Percentiles rank a stretch among this genome's conserved stretches.
These are phyloP conservation scores for Ctenosaura bakeri DNA, from an alignment of 2,797 vertebrate species.

Conservation along the genomic window DNA sequence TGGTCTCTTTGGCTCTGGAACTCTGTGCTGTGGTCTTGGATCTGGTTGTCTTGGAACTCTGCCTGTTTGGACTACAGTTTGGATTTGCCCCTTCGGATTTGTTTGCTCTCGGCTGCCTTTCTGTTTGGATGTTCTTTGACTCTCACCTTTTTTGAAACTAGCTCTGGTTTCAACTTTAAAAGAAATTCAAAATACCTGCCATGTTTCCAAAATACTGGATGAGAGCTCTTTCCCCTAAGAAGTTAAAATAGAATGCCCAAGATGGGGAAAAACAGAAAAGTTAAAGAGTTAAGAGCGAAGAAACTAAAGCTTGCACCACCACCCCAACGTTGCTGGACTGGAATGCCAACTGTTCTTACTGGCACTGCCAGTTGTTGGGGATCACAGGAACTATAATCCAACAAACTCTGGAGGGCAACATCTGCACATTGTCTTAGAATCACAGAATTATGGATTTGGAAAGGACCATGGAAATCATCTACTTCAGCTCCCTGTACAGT, in stretches of 20 bases:
- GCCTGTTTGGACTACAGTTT: too few relatives aligned
- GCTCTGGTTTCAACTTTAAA: background rate
- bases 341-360: background rate
- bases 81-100: too few relatives aligned
- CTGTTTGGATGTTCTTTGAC: too few relatives aligned
- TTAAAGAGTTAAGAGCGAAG: background rate
- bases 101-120: too few relatives aligned
- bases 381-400: background rate
- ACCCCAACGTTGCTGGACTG: background rate
- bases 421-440: background rate
- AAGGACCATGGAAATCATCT: too few relatives aligned
- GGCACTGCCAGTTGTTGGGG: background rate
- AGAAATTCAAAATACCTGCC: background rate
- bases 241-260: background rate
- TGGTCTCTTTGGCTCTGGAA: too few relatives aligned
- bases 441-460: too few relatives aligned
- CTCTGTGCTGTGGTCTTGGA: too few relatives aligned
- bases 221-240: background rate
- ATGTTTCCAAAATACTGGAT: background rate
- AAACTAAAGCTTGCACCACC: too few relatives aligned
- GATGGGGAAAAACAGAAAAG: background rate
- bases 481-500: too few relatives aligned
- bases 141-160: background rate
- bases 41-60: too few relatives aligned
- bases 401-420: background rate